Percentiles rank a stretch among this genome's conserved stretches.
phyloP scores from a whole-genome alignment of 1,140 invertebrate genomes.

The Bradysia coprophila region DNA sequence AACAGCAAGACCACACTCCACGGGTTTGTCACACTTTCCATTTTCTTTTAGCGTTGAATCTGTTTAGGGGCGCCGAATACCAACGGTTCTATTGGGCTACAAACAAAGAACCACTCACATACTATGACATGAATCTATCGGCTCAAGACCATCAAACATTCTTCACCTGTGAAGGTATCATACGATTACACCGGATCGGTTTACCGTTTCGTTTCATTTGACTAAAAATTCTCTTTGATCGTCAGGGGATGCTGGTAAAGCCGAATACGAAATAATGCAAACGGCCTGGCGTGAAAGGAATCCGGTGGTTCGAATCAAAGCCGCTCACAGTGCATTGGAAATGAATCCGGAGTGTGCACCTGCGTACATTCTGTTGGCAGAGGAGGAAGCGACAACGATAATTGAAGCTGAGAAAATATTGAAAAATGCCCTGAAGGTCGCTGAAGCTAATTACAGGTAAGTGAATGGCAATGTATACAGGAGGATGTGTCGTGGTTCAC shows the following conservation, averaged over 20 bases:
- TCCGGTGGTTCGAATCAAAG: conserved; percentile 77
- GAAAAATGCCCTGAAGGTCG: conserved; percentile 72
- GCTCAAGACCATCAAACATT: conserved; percentile 98
- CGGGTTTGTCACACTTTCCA: conserved; percentile 46
- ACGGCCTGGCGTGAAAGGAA: conserved; percentile 94
- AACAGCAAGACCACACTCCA: conserved; percentile 52
- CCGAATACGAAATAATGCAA: conserved; percentile 94
- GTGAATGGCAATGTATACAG: too few relatives aligned
- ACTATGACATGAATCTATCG: conserved; percentile 98
- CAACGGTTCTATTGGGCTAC: conserved; percentile 80
- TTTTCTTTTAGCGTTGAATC: conserved; percentile 85
- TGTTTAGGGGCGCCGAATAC: conserved; percentile 94
- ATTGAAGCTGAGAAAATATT: conserved; percentile 74
- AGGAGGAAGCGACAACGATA: conserved; percentile 90
- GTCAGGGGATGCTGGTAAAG: conserved; percentile 56
- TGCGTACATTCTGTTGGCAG: conserved; percentile 86
- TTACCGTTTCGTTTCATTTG: too few relatives aligned
- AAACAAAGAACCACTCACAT: conserved; percentile 89
- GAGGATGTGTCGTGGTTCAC: too few relatives aligned
- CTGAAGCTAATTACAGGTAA: conserved; percentile 70
- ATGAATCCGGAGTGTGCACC: conserved; percentile 88
- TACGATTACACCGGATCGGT: too few relatives aligned
- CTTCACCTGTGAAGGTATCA: conserved; percentile 76
- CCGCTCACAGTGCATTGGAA: conserved; percentile 78
- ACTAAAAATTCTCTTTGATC: too few relatives aligned